These are phyloP conservation scores for Cladorhizidae sp. DNA, from an alignment of 37 sponge, comb jelly and placozoan genomes.

Conservation along the genomic window DNA sequence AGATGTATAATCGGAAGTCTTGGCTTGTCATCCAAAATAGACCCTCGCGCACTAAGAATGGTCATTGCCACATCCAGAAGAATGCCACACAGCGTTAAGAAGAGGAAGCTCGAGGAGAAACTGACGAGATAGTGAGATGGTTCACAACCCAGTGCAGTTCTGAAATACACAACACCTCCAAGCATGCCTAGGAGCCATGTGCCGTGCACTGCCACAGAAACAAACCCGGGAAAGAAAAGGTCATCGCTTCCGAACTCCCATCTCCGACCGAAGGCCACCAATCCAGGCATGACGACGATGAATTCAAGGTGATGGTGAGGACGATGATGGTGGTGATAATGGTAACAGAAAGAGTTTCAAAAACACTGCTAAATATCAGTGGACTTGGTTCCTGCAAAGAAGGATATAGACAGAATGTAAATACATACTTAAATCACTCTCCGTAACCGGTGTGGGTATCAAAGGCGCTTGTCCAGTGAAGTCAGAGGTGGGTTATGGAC, in stretches of 20 bases:
- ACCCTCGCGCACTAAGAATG: slow-evolving; percentile 62
- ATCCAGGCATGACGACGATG: slow-evolving; percentile 65
- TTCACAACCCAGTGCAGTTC: slow-evolving; percentile 38
- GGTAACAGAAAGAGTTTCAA: no score
- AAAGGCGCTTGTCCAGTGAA: no score
- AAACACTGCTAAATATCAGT: no score
- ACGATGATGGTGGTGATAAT: no score
- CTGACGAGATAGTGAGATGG: slow-evolving; percentile 26
- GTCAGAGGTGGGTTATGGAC: no score
- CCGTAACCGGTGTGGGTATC: no score
- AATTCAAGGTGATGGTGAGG: background rate
- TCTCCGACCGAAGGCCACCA: slow-evolving; percentile 64
- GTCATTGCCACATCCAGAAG: slow-evolving; percentile 42
- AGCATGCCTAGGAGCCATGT: slow-evolving; percentile 41
- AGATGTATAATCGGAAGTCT: slow-evolving; percentile 49
- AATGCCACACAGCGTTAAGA: slow-evolving; percentile 13
- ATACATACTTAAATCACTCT: no score
- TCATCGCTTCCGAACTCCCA: slow-evolving; percentile 89
- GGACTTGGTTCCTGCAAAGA: no score
- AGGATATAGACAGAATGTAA: no score
- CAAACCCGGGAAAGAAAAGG: slow-evolving; percentile 63
- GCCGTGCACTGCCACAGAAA: slow-evolving; percentile 13
- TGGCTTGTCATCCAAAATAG: slow-evolving; percentile 53
- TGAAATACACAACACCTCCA: slow-evolving; percentile 36
- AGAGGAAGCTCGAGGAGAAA: slow-evolving; percentile 36